Percentiles rank a stretch among this genome's conserved stretches.
phyloP scores from a whole-genome alignment of 2,888 invertebrate species.

The Epicampocera succincta region DNA sequence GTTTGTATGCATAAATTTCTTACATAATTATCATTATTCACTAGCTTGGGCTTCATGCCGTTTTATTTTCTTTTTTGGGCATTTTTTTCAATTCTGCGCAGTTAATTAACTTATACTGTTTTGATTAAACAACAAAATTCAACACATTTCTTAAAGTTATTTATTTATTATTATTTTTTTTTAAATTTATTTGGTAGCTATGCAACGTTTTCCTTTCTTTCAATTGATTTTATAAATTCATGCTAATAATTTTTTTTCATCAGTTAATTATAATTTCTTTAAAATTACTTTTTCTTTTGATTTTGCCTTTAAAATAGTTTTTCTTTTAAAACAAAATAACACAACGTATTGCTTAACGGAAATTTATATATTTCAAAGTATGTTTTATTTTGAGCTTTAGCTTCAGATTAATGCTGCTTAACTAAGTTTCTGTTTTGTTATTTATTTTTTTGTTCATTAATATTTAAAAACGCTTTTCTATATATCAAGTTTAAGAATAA shows the following conservation, averaged over 20 bases:
- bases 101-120: constrained; percentile 49
- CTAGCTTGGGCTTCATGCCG: constrained; percentile 63
- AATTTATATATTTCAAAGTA: constrained; percentile 51
- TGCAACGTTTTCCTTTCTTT: background rate
- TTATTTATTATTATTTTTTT: constrained; percentile 8
- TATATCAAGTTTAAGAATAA: background rate
- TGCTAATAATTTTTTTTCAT: constrained; percentile 3
- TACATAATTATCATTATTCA: constrained; percentile 67
- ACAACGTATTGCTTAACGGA: constrained; percentile 69
- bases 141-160: constrained; percentile 55
- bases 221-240: constrained; percentile 6
- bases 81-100: constrained; percentile 27
- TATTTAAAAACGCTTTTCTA: constrained; percentile 28
- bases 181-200: background rate
- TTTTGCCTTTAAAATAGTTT: constrained; percentile 34
- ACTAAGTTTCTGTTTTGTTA: constrained; percentile 3
- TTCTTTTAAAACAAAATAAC: constrained; percentile 65
- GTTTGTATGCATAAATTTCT: constrained; percentile 47
- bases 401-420: constrained; percentile 54
- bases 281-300: constrained; percentile 11
- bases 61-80: background rate
- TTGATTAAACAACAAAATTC: constrained; percentile 64
- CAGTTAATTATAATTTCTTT: constrained; percentile 14
- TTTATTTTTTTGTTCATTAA: background rate
- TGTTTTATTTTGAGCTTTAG: constrained; percentile 47